Conservation (phyloP, 2,888 invertebrate genomes). For the Stomorhina lunata region DNA sequence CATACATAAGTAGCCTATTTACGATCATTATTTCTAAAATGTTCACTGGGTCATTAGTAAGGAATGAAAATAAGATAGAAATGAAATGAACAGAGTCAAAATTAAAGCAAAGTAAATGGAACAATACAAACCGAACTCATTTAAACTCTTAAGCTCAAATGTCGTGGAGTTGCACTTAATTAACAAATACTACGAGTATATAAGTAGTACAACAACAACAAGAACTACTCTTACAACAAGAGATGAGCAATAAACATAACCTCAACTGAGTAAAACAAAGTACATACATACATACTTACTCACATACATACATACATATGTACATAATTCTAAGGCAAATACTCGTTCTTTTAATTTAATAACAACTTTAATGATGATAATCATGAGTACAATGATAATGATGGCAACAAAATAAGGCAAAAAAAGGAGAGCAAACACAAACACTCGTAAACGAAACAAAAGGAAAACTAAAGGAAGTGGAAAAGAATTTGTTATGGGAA, state of each 20-base stretch:
- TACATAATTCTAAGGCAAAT: constrained; percentile 3
- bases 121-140: constrained; percentile 47
- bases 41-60: neutral
- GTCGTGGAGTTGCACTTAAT: constrained; percentile 76
- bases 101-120: constrained; percentile 50
- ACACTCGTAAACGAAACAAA: constrained; percentile 11
- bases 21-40: too few relatives aligned
- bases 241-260: constrained; percentile 74
- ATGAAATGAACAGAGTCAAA: neutral
- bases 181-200: constrained; percentile 75
- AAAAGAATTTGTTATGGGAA: constrained; percentile 54
- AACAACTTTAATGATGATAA: constrained; percentile 32
- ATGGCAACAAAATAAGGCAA: neutral
- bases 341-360: constrained; percentile 8
- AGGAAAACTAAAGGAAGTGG: constrained; percentile 42
- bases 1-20: neutral
- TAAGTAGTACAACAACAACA: too few relatives aligned
- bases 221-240: constrained; percentile 52
- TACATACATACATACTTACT: neutral
- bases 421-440: constrained; percentile 52
- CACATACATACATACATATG: neutral
- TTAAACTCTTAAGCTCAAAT: constrained; percentile 64
- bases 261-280: constrained; percentile 71
- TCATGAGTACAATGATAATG: neutral
- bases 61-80: neutral